Conservation (phyloP, 2,888 invertebrate genomes). For the Oegoconia quadripuncta region DNA sequence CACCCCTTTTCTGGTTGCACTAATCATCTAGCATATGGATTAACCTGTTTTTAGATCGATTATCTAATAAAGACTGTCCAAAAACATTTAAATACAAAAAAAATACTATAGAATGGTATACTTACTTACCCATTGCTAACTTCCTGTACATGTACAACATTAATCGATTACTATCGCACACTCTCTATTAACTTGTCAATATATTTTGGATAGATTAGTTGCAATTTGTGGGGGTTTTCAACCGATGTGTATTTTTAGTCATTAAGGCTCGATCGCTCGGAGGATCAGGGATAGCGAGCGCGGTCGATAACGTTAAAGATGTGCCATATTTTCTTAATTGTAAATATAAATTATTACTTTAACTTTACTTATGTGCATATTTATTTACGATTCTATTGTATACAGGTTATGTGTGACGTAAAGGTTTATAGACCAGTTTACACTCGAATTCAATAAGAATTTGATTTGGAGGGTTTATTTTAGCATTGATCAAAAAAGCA, state of each 20-base stretch:
- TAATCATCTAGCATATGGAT: no score
- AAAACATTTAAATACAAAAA: not conserved
- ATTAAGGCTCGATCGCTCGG: conserved; percentile 50
- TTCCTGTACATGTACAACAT: no score
- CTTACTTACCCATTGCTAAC: no score
- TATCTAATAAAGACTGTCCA: conserved; percentile 8
- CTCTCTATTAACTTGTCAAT: conserved; percentile 8
- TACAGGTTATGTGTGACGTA: conserved; percentile 15
- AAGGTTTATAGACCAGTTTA: not conserved
- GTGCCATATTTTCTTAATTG: conserved; percentile 78
- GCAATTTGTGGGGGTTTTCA: not conserved
- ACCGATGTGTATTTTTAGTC: conserved; percentile 44
- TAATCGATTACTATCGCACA: not conserved
- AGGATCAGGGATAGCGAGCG: conserved; percentile 42
- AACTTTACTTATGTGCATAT: conserved; percentile 69
- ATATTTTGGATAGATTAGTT: not conserved
- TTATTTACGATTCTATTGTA: conserved; percentile 66
- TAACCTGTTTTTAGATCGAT: not conserved
- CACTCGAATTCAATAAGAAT: not conserved
- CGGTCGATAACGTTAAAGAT: conserved; percentile 67
- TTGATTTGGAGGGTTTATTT: not conserved
- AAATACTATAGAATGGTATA: not conserved
- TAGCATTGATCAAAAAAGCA: not conserved
- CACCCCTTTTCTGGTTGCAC: not conserved
- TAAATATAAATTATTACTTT: conserved; percentile 74